These are phyloP conservation scores for Megalops cyprinoides DNA, from an alignment of 2,797 vertebrate species.

Conservation along the genomic window DNA sequence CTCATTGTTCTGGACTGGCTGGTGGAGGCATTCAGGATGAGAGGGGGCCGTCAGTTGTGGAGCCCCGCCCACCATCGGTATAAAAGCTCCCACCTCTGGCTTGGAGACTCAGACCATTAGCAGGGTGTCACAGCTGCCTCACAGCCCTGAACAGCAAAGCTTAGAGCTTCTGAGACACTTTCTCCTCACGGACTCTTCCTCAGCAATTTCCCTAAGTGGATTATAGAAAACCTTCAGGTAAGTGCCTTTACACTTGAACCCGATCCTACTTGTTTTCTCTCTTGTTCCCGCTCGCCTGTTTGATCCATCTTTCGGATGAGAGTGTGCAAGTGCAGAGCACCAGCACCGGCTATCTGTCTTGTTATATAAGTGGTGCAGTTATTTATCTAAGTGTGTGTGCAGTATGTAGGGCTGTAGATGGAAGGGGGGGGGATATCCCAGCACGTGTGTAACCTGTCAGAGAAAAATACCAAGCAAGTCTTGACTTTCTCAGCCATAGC, in stretches of 20 bases:
- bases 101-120: constrained; percentile 73
- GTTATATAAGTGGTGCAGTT: constrained; percentile 70
- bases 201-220: constrained; percentile 52
- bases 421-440: constrained; percentile 29
- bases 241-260: constrained; percentile 48
- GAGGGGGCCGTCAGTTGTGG: constrained; percentile 56
- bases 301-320: constrained; percentile 66
- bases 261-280: constrained; percentile 38
- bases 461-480: constrained; percentile 21
- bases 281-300: constrained; percentile 53
- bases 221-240: constrained; percentile 65
- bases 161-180: constrained; percentile 75
- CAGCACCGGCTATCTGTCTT: constrained; percentile 65
- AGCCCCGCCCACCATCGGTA: constrained; percentile 74
- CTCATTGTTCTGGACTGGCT: constrained; percentile 47
- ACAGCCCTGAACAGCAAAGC: constrained; percentile 61
- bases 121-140: constrained; percentile 77
- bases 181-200: constrained; percentile 55
- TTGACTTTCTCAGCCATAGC: not conserved
- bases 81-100: constrained; percentile 70
- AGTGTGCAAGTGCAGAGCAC: constrained; percentile 60
- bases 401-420: constrained; percentile 48
- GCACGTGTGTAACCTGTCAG: constrained; percentile 44
- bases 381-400: constrained; percentile 21
- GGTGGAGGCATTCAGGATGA: constrained; percentile 55